Percentiles rank a stretch among this genome's conserved stretches.
Evolutionary conservation across 2,797 vertebrate species (phyloP).

Genomic region (Enteromius radiatus): DNA sequence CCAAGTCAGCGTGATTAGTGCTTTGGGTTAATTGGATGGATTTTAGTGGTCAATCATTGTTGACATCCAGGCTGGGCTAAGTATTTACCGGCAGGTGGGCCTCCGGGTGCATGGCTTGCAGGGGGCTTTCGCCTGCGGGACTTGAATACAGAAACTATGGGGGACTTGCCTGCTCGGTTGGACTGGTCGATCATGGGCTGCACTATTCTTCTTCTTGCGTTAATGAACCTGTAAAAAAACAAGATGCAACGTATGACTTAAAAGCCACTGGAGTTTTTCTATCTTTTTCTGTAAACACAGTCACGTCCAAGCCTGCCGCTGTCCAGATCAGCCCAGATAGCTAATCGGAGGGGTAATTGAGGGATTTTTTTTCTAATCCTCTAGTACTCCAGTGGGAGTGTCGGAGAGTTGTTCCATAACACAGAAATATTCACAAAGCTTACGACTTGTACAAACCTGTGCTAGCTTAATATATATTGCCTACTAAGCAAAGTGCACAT

Average conservation of each 20-base stretch:
- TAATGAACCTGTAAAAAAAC: conserved; percentile 92
- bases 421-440: conserved; percentile 69
- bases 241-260: no score
- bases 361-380: conserved; percentile 58
- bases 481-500: conserved; percentile 52
- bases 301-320: conserved; percentile 56
- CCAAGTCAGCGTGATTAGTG: conserved; percentile 76
- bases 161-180: conserved; percentile 99
- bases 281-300: conserved; percentile 8
- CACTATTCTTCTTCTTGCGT: conserved; percentile 99
- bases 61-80: conserved; percentile 73
- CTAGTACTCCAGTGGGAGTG: conserved; percentile 55
- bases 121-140: conserved; percentile 80
- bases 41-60: conserved; percentile 79
- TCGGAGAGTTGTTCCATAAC: conserved; percentile 65
- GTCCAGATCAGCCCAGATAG: conserved; percentile 57
- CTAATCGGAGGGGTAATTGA: conserved; percentile 54
- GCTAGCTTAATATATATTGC: conserved; percentile 60
- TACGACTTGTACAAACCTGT: conserved; percentile 76
- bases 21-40: conserved; percentile 74
- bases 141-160: conserved; percentile 85
- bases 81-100: conserved; percentile 86
- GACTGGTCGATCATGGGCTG: conserved; percentile 99
- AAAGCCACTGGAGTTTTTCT: no score
- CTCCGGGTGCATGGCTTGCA: conserved; percentile 86